These are phyloP conservation scores for Hydractinia echinata DNA, from an alignment of 30 jellyfish, hydroid and myxozoan species.

Conservation along the genomic window DNA sequence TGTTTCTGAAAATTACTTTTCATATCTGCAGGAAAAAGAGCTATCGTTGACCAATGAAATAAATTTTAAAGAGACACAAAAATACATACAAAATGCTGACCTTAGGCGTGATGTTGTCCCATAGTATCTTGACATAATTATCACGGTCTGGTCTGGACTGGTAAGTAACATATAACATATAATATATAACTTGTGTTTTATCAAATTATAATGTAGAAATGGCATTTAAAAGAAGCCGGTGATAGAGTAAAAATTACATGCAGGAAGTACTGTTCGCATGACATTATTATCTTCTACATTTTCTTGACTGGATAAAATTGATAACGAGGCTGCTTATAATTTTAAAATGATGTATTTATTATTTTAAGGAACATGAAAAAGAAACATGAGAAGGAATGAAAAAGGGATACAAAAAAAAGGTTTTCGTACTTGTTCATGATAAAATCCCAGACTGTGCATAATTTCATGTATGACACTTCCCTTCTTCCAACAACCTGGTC, in stretches of 20 bases:
- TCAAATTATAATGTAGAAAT: too few relatives aligned
- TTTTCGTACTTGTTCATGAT: slow-evolving; percentile 11
- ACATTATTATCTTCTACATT: too few relatives aligned
- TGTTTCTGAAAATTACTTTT: not conserved
- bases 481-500: slow-evolving; percentile 27
- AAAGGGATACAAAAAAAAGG: not conserved
- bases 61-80: not conserved
- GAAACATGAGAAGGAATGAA: too few relatives aligned
- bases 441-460: slow-evolving; percentile 27
- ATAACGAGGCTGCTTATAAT: too few relatives aligned
- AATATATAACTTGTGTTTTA: too few relatives aligned
- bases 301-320: too few relatives aligned
- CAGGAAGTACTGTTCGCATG: too few relatives aligned
- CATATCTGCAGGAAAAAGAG: slow-evolving; percentile 5
- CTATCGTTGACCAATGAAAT: not conserved
- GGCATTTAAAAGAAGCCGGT: too few relatives aligned
- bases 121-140: not conserved
- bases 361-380: too few relatives aligned
- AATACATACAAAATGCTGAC: not conserved
- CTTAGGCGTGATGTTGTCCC: slow-evolving; percentile 18
- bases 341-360: too few relatives aligned
- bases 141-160: slow-evolving; percentile 27
- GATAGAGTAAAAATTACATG: too few relatives aligned
- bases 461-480: slow-evolving; percentile 19
- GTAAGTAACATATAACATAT: not conserved